These are phyloP conservation scores for Lepidocolaptes lacrymiger DNA, from an alignment of 2,797 vertebrate genomes.

Conservation along the genomic window DNA sequence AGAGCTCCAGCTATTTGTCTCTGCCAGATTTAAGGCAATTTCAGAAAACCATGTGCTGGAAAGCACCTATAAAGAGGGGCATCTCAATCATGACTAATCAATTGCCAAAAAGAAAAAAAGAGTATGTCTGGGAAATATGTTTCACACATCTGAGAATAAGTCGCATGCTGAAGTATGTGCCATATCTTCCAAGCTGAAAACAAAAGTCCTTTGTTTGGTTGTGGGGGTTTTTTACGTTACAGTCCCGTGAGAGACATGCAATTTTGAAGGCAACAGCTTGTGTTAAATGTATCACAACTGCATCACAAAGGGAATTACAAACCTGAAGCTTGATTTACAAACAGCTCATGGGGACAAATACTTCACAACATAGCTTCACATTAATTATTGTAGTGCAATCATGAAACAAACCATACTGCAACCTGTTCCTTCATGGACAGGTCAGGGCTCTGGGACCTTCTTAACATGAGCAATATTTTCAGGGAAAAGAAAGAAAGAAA, in stretches of 20 bases:
- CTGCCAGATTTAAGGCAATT: neutral
- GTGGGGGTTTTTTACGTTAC: rapidly evolving
- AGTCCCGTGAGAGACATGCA: neutral
- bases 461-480: neutral
- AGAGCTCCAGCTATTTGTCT: neutral
- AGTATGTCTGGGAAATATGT: neutral
- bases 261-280: constrained; percentile 5
- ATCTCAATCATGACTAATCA: neutral
- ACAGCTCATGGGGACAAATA: neutral
- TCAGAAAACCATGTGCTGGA: neutral
- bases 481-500: neutral
- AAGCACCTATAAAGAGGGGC: neutral
- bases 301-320: neutral
- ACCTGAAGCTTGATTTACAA: neutral
- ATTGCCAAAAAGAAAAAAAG: neutral
- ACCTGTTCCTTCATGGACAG: neutral
- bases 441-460: neutral
- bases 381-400: neutral
- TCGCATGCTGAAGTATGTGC: neutral
- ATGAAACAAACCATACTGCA: neutral
- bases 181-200: neutral
- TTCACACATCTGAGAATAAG: neutral
- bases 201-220: neutral
- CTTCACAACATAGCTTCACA: neutral
- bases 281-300: neutral